Percentiles rank a stretch among this genome's conserved stretches.
Conservation (phyloP, 2,113 vertebrate species). For the Myotis yumanensis region DNA sequence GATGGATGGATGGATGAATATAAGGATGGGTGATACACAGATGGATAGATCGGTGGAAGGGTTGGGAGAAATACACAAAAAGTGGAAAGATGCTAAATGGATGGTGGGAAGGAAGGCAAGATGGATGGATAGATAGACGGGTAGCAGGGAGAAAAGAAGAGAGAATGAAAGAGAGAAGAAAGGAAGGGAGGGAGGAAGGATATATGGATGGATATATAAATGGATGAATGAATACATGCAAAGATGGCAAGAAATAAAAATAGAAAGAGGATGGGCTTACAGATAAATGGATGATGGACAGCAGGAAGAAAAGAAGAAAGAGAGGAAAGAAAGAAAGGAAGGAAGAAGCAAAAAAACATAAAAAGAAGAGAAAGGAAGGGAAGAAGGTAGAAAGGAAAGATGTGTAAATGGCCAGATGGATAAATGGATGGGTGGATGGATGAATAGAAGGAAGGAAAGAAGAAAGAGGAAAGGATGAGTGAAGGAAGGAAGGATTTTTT, state of each 20-base stretch:
- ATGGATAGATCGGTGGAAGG: background rate
- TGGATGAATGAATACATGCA: background rate
- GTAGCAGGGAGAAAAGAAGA: background rate
- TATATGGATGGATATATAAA: background rate
- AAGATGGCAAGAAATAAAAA: background rate
- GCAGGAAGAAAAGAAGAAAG: background rate
- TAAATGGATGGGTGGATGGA: background rate
- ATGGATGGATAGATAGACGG: background rate
- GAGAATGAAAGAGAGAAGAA: background rate
- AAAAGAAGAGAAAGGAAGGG: background rate
- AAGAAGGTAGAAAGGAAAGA: background rate
- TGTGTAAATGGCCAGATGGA: background rate
- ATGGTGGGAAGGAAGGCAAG: background rate
- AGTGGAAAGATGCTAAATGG: background rate
- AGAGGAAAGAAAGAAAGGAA: background rate
- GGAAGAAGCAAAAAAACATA: background rate
- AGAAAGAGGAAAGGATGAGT: background rate
- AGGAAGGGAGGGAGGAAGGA: background rate
- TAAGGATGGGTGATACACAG: background rate
- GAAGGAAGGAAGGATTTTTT: background rate
- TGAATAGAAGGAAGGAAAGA: background rate
- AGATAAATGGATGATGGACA: too few relatives aligned
- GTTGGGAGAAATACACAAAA: background rate
- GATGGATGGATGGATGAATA: background rate
- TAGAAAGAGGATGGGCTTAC: background rate